A percentile compares a stretch with the other conserved stretches of the same genome.
These are phyloP conservation scores for Eustalomyia histrio DNA, from an alignment of 2,888 invertebrate species.

Conservation along the genomic window DNA sequence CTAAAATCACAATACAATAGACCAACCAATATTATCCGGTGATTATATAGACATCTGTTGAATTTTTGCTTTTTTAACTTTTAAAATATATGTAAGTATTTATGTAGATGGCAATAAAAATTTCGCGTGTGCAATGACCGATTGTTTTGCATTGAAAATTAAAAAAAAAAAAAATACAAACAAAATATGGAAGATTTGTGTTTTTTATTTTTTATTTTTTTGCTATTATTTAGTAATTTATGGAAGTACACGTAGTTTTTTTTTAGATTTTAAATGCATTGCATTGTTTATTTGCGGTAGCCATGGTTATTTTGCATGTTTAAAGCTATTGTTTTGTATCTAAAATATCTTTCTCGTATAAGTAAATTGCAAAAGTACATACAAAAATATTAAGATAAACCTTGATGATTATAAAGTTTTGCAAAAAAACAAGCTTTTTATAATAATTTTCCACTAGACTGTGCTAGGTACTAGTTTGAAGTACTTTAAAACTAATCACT, in stretches of 20 bases:
- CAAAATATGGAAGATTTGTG: slow-evolving; percentile 34
- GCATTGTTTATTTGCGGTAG: slow-evolving; percentile 5
- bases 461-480: slow-evolving; percentile 32
- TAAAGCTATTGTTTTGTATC: slow-evolving; percentile 61
- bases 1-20: slow-evolving; percentile 42
- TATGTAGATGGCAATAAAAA: slow-evolving; percentile 8
- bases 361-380: slow-evolving; percentile 25
- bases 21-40: slow-evolving; percentile 54
- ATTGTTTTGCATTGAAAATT: slow-evolving; percentile 6
- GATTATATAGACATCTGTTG: slow-evolving; percentile 54
- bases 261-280: slow-evolving; percentile 20
- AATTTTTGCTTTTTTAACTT: not conserved
- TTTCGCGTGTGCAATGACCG: slow-evolving; percentile 56
- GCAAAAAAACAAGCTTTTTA: not conserved
- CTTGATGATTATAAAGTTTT: slow-evolving; percentile 54
- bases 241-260: slow-evolving; percentile 47
- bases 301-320: slow-evolving; percentile 56
- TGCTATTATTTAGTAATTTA: slow-evolving; percentile 58
- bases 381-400: slow-evolving; percentile 52
- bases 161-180: slow-evolving; percentile 10
- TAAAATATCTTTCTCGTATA: slow-evolving; percentile 39
- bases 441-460: not conserved
- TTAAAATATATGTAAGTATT: slow-evolving; percentile 14
- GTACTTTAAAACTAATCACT: slow-evolving; percentile 22
- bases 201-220: slow-evolving; percentile 5